Percentiles rank a stretch among this genome's conserved stretches.
Evolutionary conservation across 2,113 vertebrate species (phyloP).

Genomic region (Semnornis frantzii): DNA sequence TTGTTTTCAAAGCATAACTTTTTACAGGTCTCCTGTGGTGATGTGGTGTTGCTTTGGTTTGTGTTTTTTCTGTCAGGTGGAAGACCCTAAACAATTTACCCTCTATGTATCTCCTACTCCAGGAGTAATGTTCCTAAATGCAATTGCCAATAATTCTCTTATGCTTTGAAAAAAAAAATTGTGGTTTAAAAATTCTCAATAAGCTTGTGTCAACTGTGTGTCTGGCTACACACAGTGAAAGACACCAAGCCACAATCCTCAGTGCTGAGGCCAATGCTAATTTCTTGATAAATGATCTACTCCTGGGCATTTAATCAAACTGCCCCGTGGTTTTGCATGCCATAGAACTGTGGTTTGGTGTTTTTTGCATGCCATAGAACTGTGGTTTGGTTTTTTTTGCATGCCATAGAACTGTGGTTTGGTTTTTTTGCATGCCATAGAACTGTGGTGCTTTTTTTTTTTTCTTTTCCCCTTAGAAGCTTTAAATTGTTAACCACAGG

Average conservation of each 20-base stretch:
- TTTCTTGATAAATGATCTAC: not conserved
- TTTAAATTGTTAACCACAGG: not conserved
- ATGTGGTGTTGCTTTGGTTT: not conserved
- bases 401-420: too few relatives aligned
- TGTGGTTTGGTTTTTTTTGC: too few relatives aligned
- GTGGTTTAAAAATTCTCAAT: not conserved
- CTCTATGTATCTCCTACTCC: not conserved
- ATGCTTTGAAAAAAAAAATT: not conserved
- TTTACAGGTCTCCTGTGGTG: accelerated
- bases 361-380: too few relatives aligned
- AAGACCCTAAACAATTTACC: not conserved
- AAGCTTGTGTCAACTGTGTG: accelerated
- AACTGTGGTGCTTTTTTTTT: too few relatives aligned
- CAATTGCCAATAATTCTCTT: not conserved
- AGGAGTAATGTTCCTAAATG: not conserved
- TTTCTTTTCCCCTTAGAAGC: not conserved
- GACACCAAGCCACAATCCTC: not conserved
- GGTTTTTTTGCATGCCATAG: too few relatives aligned
- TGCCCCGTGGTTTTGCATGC: not conserved
- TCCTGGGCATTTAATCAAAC: not conserved
- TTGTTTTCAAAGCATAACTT: not conserved
- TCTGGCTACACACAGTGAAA: not conserved
- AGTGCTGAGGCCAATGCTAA: not conserved
- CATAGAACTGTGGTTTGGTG: not conserved
- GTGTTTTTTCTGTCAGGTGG: not conserved